These are phyloP conservation scores for Stenchaetothrips biformis DNA, from an alignment of 2,888 invertebrate species.

Conservation along the genomic window DNA sequence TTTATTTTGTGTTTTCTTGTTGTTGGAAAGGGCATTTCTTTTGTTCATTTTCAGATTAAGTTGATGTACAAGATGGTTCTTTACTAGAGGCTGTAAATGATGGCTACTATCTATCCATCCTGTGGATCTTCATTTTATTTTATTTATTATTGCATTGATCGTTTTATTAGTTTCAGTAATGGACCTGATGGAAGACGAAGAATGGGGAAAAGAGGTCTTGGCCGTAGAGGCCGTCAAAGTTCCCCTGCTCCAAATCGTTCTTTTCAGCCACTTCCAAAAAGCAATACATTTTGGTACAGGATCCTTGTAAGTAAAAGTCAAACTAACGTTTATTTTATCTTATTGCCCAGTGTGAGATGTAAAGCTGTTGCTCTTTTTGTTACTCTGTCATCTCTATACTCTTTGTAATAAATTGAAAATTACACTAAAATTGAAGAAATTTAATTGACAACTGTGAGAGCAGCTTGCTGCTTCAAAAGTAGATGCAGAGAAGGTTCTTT, in stretches of 20 bases:
- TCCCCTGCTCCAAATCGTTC: not conserved
- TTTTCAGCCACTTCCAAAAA: not conserved
- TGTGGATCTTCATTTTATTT: not conserved
- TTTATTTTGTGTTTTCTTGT: not conserved
- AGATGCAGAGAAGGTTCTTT: not conserved
- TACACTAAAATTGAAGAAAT: no score
- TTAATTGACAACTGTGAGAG: no score
- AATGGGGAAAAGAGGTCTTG: not conserved
- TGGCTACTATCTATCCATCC: not conserved
- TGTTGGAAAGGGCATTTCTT: not conserved
- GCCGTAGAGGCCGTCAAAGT: not conserved
- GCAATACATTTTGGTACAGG: not conserved
- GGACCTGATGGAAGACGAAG: not conserved
- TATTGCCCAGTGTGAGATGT: not conserved
- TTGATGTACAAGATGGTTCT: not conserved
- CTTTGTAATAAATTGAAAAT: no score
- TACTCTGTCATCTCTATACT: no score
- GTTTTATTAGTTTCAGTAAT: not conserved
- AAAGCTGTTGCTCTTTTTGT: no score
- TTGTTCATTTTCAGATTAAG: not conserved
- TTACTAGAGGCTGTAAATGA: not conserved
- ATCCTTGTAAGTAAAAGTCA: not conserved
- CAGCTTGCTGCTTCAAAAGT: no score
- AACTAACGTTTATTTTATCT: not conserved
- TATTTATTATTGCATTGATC: not conserved